These are phyloP conservation scores for Sialia sialis DNA, from an alignment of 2,113 vertebrate species.

Conservation along the genomic window DNA sequence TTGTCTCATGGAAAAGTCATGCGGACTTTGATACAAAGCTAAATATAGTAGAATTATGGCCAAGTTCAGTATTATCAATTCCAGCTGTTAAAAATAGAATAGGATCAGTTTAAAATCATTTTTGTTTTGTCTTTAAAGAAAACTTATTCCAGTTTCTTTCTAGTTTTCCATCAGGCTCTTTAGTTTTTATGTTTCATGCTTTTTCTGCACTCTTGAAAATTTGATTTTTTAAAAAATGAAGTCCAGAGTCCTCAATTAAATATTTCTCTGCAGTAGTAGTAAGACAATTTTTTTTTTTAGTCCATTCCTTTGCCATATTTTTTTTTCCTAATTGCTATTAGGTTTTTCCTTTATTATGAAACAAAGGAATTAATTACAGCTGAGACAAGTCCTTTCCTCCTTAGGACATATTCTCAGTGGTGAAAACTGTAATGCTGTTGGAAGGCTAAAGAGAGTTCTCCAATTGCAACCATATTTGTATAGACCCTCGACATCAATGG, in stretches of 20 bases:
- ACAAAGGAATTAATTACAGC: neutral
- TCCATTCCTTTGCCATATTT: neutral
- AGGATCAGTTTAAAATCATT: neutral
- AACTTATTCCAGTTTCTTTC: neutral
- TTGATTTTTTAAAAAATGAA: neutral
- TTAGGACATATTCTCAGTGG: neutral
- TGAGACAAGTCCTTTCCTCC: neutral
- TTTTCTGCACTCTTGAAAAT: neutral
- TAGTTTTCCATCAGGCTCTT: neutral
- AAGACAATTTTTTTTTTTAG: neutral
- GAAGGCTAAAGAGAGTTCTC: neutral
- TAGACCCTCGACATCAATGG: rapidly evolving
- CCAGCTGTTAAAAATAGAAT: constrained; percentile 30
- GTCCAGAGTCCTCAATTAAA: neutral
- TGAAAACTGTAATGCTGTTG: neutral
- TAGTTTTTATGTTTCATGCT: neutral
- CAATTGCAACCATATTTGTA: neutral
- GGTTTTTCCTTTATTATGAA: neutral
- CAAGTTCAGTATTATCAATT: neutral
- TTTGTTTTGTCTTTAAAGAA: neutral
- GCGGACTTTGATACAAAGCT: neutral
- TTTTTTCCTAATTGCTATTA: neutral
- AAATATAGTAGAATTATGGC: constrained; percentile 7
- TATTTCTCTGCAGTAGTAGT: neutral
- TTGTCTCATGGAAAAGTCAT: neutral